These are phyloP conservation scores for Brachionus manjavacas DNA, from an alignment of 1,140 invertebrate genomes.

Conservation along the genomic window DNA sequence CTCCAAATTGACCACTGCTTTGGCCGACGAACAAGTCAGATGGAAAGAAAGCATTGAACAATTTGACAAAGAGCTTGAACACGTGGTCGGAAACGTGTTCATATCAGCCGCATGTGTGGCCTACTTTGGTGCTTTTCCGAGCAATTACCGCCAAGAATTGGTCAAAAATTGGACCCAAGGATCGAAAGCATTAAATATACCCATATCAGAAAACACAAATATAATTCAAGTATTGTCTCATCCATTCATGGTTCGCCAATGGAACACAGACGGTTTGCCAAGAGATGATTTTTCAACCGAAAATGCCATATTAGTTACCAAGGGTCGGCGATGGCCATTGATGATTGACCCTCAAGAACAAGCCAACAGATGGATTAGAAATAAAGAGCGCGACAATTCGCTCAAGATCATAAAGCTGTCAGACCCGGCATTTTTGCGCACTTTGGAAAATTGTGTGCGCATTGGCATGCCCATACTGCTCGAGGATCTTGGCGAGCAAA, in stretches of 20 bases:
- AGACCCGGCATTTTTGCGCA: slow-evolving; percentile 52
- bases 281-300: slow-evolving; percentile 76
- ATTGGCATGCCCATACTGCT: slow-evolving; percentile 58
- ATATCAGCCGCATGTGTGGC: slow-evolving; percentile 57
- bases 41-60: slow-evolving; percentile 70
- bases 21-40: slow-evolving; percentile 74
- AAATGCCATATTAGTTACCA: slow-evolving; percentile 77
- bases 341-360: slow-evolving; percentile 87
- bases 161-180: slow-evolving; percentile 45
- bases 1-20: slow-evolving; percentile 72
- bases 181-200: slow-evolving; percentile 53
- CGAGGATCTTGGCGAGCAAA: slow-evolving; percentile 57
- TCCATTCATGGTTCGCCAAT: slow-evolving; percentile 73
- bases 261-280: slow-evolving; percentile 76
- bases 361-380: slow-evolving; percentile 56
- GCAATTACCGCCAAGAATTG: slow-evolving; percentile 50
- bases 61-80: slow-evolving; percentile 53
- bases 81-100: slow-evolving; percentile 59
- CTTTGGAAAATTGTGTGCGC: slow-evolving; percentile 57
- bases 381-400: slow-evolving; percentile 57
- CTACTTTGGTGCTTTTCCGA: slow-evolving; percentile 58
- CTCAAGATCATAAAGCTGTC: slow-evolving; percentile 56
- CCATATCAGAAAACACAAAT: slow-evolving; percentile 48
- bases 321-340: slow-evolving; percentile 73
- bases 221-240: slow-evolving; percentile 66